Conservation (phyloP, 1,140 invertebrate genomes). For the Drosophila willistoni region DNA sequence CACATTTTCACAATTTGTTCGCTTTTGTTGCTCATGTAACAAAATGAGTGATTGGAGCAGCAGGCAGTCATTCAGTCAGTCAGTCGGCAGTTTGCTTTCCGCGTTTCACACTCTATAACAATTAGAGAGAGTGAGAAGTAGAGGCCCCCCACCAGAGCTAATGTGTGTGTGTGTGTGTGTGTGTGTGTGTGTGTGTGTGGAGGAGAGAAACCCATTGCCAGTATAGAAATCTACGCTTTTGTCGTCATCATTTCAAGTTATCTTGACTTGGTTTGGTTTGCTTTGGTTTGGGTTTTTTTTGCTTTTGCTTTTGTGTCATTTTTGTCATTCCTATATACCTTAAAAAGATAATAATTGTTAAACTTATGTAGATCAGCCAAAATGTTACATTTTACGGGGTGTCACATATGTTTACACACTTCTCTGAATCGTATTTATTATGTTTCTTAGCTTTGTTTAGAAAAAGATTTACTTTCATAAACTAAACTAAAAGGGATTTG, state of each 20-base stretch:
- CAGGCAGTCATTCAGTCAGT: slow-evolving; percentile 11
- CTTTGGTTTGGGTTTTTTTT: slow-evolving; percentile 34
- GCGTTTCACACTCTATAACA: slow-evolving; percentile 62
- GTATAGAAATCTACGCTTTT: slow-evolving; percentile 63
- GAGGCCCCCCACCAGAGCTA: too few species aligned
- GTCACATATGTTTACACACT: neutral
- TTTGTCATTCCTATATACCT: slow-evolving; percentile 17
- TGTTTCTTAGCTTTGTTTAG: neutral
- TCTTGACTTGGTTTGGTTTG: slow-evolving; percentile 37
- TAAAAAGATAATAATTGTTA: slow-evolving; percentile 46
- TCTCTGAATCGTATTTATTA: neutral
- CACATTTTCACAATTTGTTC: slow-evolving; percentile 72
- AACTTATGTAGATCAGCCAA: slow-evolving; percentile 33
- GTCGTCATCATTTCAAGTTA: slow-evolving; percentile 53
- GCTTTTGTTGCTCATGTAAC: slow-evolving; percentile 58
- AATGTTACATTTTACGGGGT: slow-evolving; percentile 26
- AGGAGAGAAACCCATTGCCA: slow-evolving; percentile 22
- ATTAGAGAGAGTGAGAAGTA: slow-evolving; percentile 1
- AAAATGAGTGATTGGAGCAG: slow-evolving; percentile 67
- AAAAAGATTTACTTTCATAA: neutral
- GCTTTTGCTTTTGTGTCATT: slow-evolving; percentile 33
- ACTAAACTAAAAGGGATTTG: too few species aligned
- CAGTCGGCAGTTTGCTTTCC: slow-evolving; percentile 52
- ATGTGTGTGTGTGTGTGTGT: neutral
- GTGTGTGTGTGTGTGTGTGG: neutral